phyloP scores from a whole-genome alignment of 2,797 vertebrate species.

The Pipistrellus nathusii region DNA sequence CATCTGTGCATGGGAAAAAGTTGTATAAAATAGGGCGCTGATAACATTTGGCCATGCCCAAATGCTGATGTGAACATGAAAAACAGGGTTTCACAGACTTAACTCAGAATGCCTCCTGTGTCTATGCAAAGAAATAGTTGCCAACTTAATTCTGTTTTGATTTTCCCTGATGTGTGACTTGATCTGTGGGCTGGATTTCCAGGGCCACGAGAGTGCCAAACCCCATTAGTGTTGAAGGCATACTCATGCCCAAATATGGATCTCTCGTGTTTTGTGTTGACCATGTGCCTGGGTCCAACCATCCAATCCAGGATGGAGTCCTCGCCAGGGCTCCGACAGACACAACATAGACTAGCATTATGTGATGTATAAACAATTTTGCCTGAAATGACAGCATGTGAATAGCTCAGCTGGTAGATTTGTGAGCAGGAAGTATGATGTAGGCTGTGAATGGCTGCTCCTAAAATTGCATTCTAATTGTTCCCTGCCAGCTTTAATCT shows the following conservation, averaged over 20 bases:
- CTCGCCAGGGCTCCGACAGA: constrained; percentile 58
- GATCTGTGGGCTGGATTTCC: constrained; percentile 78
- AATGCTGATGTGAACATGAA: constrained; percentile 58
- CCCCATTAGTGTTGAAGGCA: constrained; percentile 67
- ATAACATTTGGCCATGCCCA: constrained; percentile 64
- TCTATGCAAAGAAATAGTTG: constrained; percentile 71
- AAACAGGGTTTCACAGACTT: constrained; percentile 63
- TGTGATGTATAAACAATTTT: constrained; percentile 76
- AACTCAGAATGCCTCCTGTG: constrained; percentile 67
- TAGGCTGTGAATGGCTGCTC: constrained; percentile 60
- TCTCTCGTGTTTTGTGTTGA: constrained; percentile 70
- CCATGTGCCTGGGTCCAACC: constrained; percentile 69
- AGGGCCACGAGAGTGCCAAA: constrained; percentile 70
- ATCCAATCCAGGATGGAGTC: constrained; percentile 71
- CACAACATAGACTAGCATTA: constrained; percentile 78
- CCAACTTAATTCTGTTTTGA: constrained; percentile 81
- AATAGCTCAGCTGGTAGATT: constrained; percentile 48
- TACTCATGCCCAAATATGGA: constrained; percentile 79
- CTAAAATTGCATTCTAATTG: constrained; percentile 57
- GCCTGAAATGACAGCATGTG: constrained; percentile 68
- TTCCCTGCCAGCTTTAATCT: constrained; percentile 51
- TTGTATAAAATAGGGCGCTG: constrained; percentile 62
- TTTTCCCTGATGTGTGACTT: constrained; percentile 79
- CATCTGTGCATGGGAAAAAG: constrained; percentile 66
- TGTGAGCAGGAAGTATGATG: constrained; percentile 68